A percentile compares a stretch with the other conserved stretches of the same genome.
Conservation (phyloP, 2,113 vertebrate genomes). For the Nannospalax galili region DNA sequence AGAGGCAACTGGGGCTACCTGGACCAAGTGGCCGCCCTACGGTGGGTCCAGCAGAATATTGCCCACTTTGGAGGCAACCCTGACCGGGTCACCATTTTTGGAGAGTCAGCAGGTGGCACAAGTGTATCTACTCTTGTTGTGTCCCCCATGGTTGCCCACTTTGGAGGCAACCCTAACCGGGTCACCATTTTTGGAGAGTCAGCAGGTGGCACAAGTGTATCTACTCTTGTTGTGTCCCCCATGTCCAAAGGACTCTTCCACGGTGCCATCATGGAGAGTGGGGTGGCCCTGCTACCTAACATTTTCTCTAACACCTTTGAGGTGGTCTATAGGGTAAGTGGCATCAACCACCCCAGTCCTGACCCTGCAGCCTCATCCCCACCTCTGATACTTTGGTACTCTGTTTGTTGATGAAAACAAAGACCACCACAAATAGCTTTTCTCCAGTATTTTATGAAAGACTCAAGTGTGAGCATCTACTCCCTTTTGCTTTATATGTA, state of each 20-base stretch:
- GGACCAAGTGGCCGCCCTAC: constrained; percentile 87
- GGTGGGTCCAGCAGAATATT: constrained; percentile 91
- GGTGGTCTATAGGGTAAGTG: background rate
- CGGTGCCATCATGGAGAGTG: constrained; percentile 88
- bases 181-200: constrained; percentile 91
- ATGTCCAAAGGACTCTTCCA: constrained; percentile 88
- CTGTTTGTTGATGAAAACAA: background rate
- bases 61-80: too few relatives aligned
- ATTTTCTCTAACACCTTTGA: constrained; percentile 56
- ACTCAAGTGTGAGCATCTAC: background rate
- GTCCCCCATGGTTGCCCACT: too few relatives aligned
- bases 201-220: constrained; percentile 86
- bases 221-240: constrained; percentile 85
- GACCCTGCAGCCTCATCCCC: background rate
- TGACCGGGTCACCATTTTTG: too few relatives aligned
- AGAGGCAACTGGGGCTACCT: constrained; percentile 89
- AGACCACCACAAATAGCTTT: background rate
- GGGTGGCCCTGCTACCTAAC: constrained; percentile 79
- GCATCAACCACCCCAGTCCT: background rate
- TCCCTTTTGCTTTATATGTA: background rate
- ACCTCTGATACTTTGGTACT: background rate
- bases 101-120: too few relatives aligned
- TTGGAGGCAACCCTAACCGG: constrained; percentile 87
- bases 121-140: too few relatives aligned
- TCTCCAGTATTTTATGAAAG: background rate